Conservation (phyloP, 2,797 vertebrate species). For the Tadarida brasiliensis region DNA sequence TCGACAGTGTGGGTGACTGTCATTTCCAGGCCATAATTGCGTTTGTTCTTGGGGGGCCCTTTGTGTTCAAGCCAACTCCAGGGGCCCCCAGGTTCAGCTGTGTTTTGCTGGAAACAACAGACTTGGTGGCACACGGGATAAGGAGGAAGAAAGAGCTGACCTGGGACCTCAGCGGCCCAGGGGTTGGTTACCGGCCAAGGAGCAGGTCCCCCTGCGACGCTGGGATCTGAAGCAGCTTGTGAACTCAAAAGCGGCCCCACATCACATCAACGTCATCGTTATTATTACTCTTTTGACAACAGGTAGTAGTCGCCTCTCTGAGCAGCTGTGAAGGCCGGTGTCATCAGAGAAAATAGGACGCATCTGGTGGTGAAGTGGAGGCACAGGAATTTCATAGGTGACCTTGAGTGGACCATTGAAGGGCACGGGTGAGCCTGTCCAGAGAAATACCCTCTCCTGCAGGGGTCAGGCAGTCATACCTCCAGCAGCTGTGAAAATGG, state of each 20-base stretch:
- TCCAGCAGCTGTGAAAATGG: not conserved
- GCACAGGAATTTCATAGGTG: not conserved
- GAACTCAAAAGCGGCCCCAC: not conserved
- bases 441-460: not conserved
- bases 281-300: not conserved
- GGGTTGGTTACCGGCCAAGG: fast-evolving
- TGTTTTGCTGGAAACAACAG: slow-evolving; percentile 37
- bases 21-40: not conserved
- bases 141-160: not conserved
- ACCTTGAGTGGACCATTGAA: not conserved
- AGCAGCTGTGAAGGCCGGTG: not conserved
- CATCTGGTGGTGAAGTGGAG: not conserved
- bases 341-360: not conserved
- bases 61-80: not conserved
- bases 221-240: not conserved
- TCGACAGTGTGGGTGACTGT: not conserved
- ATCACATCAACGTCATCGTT: not conserved
- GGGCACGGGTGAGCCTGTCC: too few species aligned
- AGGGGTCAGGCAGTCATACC: fast-evolving
- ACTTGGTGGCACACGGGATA: slow-evolving; percentile 19
- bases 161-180: not conserved
- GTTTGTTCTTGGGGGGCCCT: not conserved
- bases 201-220: not conserved
- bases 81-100: not conserved
- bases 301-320: not conserved